Percentiles rank a stretch among this genome's conserved stretches.
Evolutionary conservation across 2,113 vertebrate genomes (phyloP).

Genomic region (Triplophysa tibetana): DNA sequence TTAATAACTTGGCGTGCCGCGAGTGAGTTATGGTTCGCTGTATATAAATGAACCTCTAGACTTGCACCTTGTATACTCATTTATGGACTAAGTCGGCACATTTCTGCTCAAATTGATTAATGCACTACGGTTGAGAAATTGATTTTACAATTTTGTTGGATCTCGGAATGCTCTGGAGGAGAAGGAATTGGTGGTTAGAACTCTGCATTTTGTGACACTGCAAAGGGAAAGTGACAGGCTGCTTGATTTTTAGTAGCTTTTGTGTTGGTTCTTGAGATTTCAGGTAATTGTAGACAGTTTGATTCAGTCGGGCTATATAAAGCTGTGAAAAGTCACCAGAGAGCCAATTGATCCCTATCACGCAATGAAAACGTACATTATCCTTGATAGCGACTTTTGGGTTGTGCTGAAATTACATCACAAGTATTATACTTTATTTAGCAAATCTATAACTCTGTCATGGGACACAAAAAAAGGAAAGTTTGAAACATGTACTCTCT

Average conservation of each 20-base stretch:
- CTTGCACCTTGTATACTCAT: conserved; percentile 24
- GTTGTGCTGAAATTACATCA: too few species aligned
- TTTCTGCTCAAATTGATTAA: conserved; percentile 40
- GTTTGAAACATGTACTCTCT: too few species aligned
- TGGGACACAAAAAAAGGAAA: too few species aligned
- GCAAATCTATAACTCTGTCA: too few species aligned
- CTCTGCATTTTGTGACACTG: background rate
- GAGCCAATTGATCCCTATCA: conserved; percentile 36
- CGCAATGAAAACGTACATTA: conserved; percentile 19
- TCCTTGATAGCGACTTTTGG: background rate
- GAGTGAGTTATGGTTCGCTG: conserved; percentile 36
- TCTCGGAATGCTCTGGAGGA: conserved; percentile 15
- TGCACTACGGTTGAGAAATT: conserved; percentile 32
- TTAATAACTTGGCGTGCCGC: conserved; percentile 48
- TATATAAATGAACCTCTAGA: conserved; percentile 41
- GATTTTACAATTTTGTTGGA: conserved; percentile 42
- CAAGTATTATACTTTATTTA: too few species aligned
- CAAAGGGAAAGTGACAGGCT: background rate
- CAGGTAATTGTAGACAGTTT: conserved; percentile 26
- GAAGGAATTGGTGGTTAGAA: background rate
- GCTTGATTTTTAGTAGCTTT: conserved; percentile 18
- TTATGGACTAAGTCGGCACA: conserved; percentile 28
- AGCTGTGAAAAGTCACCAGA: conserved; percentile 31
- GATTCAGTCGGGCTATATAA: conserved; percentile 46
- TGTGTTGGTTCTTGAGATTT: conserved; percentile 1